These are phyloP conservation scores for Premnoplex brunnescens DNA, from an alignment of 2,797 vertebrate genomes.

Conservation along the genomic window DNA sequence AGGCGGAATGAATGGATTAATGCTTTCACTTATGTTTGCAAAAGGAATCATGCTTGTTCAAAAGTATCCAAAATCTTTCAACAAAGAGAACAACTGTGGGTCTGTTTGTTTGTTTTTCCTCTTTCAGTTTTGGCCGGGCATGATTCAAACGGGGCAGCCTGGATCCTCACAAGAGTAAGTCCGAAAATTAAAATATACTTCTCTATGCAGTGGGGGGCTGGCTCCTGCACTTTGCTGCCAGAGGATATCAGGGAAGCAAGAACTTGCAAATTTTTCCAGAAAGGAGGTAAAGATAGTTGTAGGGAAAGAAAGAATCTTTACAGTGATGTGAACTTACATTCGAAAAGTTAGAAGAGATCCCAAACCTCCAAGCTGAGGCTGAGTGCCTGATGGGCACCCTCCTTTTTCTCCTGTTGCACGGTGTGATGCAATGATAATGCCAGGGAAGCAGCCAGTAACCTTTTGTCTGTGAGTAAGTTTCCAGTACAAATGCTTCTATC, in stretches of 20 bases:
- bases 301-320: background rate
- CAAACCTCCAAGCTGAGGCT: background rate
- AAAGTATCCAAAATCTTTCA: background rate
- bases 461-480: background rate
- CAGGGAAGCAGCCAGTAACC: background rate
- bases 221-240: background rate
- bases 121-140: constrained; percentile 96
- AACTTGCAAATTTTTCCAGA: background rate
- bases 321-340: background rate
- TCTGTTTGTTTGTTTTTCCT: constrained; percentile 65
- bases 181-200: background rate
- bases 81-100: constrained; percentile 16
- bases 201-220: background rate
- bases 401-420: background rate
- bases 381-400: background rate
- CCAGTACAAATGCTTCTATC: background rate
- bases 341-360: background rate
- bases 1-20: constrained; percentile 27
- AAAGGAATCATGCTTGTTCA: constrained; percentile 12
- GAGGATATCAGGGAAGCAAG: background rate
- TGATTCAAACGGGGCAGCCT: constrained; percentile 95
- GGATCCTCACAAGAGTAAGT: constrained; percentile 99
- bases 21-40: constrained; percentile 17
- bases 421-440: background rate
- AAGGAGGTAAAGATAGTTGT: background rate